Conservation (phyloP, 30 jellyfish, hydroid and myxozoan species). For the Calvadosia cruxmelitensis region DNA sequence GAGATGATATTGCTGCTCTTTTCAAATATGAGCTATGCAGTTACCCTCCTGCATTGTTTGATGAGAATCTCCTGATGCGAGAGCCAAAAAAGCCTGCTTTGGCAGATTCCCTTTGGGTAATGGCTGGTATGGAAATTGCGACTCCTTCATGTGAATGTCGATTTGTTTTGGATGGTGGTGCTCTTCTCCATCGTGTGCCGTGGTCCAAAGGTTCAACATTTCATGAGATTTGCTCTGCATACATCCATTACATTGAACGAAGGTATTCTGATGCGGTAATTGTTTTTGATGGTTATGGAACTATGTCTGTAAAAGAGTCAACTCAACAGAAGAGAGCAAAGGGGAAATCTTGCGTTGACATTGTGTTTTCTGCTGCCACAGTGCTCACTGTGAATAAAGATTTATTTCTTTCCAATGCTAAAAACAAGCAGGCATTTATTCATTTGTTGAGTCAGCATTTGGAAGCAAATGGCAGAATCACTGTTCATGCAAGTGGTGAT, state of each 20-base stretch:
- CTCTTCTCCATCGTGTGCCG: slow-evolving; percentile 1
- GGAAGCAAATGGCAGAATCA: slow-evolving; percentile 13
- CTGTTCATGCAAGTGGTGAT: slow-evolving; percentile 19
- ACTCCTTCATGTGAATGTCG: background rate
- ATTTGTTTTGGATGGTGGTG: slow-evolving; percentile 14
- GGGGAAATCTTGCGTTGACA: slow-evolving; percentile 6
- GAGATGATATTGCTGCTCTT: slow-evolving; percentile 2
- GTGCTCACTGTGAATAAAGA: slow-evolving; percentile 16
- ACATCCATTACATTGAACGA: background rate
- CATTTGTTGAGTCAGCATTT: slow-evolving; percentile 16
- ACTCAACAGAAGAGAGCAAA: slow-evolving; percentile 24
- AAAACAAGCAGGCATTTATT: slow-evolving; percentile 26
- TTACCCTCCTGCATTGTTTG: slow-evolving; percentile 7
- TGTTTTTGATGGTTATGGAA: slow-evolving; percentile 16
- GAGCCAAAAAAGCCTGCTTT: slow-evolving; percentile 9
- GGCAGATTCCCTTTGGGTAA: too few relatives aligned
- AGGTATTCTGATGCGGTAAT: slow-evolving; percentile 1
- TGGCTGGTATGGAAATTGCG: too few relatives aligned
- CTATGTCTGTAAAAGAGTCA: background rate
- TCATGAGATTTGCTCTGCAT: background rate
- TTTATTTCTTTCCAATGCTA: slow-evolving; percentile 11
- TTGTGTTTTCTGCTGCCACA: slow-evolving; percentile 13
- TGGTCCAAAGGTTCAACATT: slow-evolving; percentile 3
- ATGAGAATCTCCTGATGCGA: background rate
- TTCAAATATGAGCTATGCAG: slow-evolving; percentile 6